A percentile compares a stretch with the other conserved stretches of the same genome.
Conservation (phyloP, 1,140 invertebrate species). For the Leguminivora glycinivorella region DNA sequence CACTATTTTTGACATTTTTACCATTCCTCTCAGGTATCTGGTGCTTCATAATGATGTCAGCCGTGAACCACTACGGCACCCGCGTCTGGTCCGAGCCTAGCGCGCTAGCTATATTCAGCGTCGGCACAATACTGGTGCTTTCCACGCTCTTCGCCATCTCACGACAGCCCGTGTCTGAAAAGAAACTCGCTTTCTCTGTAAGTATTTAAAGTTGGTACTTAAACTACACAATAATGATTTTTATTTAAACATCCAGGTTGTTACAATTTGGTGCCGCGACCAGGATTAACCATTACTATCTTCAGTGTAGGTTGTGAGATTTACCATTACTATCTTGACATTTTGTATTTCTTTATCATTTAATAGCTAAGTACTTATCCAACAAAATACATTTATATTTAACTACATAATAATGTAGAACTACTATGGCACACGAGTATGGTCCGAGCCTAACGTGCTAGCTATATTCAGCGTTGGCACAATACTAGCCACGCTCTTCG, state of each 20-base stretch:
- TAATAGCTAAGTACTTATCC: no score
- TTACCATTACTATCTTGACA: no score
- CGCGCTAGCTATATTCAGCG: conserved; percentile 52
- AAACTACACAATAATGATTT: no score
- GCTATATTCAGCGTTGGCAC: conserved; percentile 56
- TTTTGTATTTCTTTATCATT: no score
- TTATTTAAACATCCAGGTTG: no score
- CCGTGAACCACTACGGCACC: conserved; percentile 68
- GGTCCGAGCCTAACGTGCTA: conserved; percentile 58
- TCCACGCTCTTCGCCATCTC: conserved; percentile 80
- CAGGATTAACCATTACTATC: no score
- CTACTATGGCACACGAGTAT: conserved; percentile 66
- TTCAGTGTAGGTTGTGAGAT: no score
- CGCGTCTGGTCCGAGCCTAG: conserved; percentile 65
- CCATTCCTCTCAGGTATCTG: conserved; percentile 79
- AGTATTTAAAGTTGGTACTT: conserved; percentile 33
- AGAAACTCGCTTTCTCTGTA: conserved; percentile 76
- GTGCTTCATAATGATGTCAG: conserved; percentile 75
- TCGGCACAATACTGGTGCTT: conserved; percentile 68
- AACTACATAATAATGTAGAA: conserved; percentile 72
- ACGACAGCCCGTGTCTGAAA: conserved; percentile 80
- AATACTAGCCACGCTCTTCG: conserved; percentile 72
- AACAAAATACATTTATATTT: no score
- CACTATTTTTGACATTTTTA: no score
- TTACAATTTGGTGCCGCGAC: no score